Evolutionary conservation across 2,113 vertebrate species (phyloP), one percentile per base, ranked within the genome.

Genomic region (Holacanthus passer): DNA sequence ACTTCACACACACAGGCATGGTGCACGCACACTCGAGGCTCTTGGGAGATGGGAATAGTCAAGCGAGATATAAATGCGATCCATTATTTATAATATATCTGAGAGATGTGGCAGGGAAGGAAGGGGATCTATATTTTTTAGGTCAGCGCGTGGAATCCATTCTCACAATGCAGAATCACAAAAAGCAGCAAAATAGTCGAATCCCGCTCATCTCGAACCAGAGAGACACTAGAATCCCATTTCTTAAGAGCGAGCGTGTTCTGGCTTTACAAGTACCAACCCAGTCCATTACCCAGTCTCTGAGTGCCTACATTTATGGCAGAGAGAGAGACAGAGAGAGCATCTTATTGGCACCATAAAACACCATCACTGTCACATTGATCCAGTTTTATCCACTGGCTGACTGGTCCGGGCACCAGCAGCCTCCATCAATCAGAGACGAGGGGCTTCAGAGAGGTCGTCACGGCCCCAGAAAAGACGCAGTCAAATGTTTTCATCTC

Each of bases 271-370:
- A 88, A 90, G 86, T 73, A 76, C 72, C 68, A 66, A 63, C 59
- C 59, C 66, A 83, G 80, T 86, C 83, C 86, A 87, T 90, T 89
- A 91, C 82, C 6, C 8, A 59, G 74, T 43, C 68, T 77, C 82
- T 70, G 73, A 78, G 78, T 39, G 67, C 73, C 73, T 50, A 32
- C 35, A 27, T 83, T 88, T 85, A 83, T 73, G 62, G 73, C 69
- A 27, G 65, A 55, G 78, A 77, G 65, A 58, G 79, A 79, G 35
- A 79, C 3, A 6, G 41, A 62, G 73, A 60, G 79, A 71, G 77
- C 73, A 55, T 81, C 84, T 89, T 91, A 91, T 89, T 92, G 89
- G 84, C 59, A 56, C 50, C 89, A 91, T 91, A 91, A 91, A 93
- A 89, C 85, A 90, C 77, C 74, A 91, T 87, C 83, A 85, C 64